phyloP scores from a whole-genome alignment of 2,797 vertebrate species.

The Xyrichtys novacula region DNA sequence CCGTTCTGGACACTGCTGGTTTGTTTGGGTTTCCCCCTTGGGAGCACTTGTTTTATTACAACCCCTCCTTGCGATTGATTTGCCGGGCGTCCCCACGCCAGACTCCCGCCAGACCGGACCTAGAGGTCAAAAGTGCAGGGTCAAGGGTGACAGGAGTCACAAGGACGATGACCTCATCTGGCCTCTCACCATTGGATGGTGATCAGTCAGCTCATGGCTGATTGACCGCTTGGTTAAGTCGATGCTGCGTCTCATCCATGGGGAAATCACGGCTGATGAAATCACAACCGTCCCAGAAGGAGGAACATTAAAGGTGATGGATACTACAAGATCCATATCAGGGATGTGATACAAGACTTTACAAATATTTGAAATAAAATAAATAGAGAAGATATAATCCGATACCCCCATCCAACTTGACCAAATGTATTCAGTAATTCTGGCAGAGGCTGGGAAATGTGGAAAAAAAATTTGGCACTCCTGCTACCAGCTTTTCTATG shows the following conservation, averaged over 20 bases:
- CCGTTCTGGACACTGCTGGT: constrained; percentile 43
- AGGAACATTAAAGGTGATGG: constrained; percentile 26
- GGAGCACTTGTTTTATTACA: constrained; percentile 61
- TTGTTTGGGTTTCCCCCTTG: constrained; percentile 49
- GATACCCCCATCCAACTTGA: neutral
- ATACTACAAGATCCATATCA: constrained; percentile 18
- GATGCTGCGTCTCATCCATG: constrained; percentile 43
- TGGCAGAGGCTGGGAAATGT: no score
- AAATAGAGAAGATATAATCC: constrained; percentile 11
- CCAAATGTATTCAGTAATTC: constrained; percentile 16
- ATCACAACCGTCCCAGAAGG: constrained; percentile 46
- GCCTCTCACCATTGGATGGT: constrained; percentile 57
- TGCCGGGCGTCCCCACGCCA: constrained; percentile 60
- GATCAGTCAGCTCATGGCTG: constrained; percentile 64
- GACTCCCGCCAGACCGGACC: constrained; percentile 64
- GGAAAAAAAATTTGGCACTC: no score
- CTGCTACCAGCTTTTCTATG: no score
- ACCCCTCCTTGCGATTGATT: constrained; percentile 61
- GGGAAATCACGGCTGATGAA: constrained; percentile 69
- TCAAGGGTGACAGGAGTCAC: constrained; percentile 51
- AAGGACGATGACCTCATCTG: constrained; percentile 56
- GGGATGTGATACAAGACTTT: constrained; percentile 19
- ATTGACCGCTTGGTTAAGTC: constrained; percentile 62
- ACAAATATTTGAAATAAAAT: constrained; percentile 15
- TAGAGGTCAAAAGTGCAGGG: constrained; percentile 48